A percentile compares a stretch with the other conserved stretches of the same genome.
These are phyloP conservation scores for Theretra japonica DNA, from an alignment of 2,888 invertebrate species.

Conservation along the genomic window DNA sequence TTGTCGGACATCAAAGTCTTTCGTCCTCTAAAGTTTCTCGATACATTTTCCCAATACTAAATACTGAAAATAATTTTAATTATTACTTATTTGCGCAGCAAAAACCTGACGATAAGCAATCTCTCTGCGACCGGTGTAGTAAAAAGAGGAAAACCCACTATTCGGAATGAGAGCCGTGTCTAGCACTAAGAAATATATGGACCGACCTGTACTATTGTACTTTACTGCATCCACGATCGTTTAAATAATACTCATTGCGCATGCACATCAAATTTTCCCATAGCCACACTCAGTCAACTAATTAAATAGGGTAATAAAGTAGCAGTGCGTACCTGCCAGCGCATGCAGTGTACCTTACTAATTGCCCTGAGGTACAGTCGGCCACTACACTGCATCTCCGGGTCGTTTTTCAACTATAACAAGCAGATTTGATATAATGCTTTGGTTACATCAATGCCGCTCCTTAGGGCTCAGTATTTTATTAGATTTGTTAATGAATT, in stretches of 20 bases:
- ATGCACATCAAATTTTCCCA: background rate
- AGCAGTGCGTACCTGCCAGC: slow-evolving; percentile 1
- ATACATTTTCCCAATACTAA: too few relatives aligned
- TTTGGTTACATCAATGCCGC: background rate
- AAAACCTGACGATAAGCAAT: too few relatives aligned
- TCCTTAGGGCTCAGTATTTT: background rate
- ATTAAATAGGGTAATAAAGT: slow-evolving; percentile 24
- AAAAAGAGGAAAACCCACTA: too few relatives aligned
- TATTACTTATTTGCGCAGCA: too few relatives aligned
- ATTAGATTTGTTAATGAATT: slow-evolving; percentile 16
- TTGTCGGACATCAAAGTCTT: too few relatives aligned
- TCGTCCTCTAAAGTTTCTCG: too few relatives aligned
- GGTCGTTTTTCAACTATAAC: slow-evolving; percentile 25
- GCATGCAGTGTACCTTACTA: slow-evolving; percentile 20
- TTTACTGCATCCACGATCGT: background rate
- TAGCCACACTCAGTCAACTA: slow-evolving; percentile 11
- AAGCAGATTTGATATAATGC: slow-evolving; percentile 22
- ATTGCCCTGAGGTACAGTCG: slow-evolving; percentile 22
- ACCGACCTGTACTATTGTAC: background rate
- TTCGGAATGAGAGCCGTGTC: background rate
- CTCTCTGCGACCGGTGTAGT: too few relatives aligned
- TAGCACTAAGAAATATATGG: background rate
- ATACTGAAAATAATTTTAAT: too few relatives aligned
- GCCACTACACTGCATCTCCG: slow-evolving; percentile 19
- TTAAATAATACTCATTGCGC: background rate